Base-by-base conservation (phyloP, 2,888 invertebrate species). In the Cantharis flavilabris region DNA sequence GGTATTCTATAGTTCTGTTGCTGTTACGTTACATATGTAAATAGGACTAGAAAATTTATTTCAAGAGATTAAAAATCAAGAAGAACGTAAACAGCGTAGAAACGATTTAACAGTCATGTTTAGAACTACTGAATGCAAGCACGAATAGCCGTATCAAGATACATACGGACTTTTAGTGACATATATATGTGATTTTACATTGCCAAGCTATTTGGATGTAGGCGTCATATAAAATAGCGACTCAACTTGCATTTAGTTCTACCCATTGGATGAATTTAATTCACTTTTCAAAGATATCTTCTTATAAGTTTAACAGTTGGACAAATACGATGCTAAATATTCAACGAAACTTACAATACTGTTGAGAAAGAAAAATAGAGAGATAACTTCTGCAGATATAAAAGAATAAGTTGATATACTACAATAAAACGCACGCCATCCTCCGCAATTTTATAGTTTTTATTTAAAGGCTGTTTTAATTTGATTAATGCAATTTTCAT, bases 121-220 rank as follows among this genome's bases (percentile, higher is more conserved):
- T 80, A 80, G 80, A 81, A 82, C 83, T 83, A 83, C 83, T 79
- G 82, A 82, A 83, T 81, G 82, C 83, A 82, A 82, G 81, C 83
- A 83, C 82, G 82, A 82, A 80, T 79, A 80, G 77, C 79, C 81
- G 78, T 82, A 82, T 83, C 83, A 81, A 82, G 83, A 82, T 83
- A 82, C 82, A 80, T 80, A 82, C 75, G 80, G 79, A 73, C 80
- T 77, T 76, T 75, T 76, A 76, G 77, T 81, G 82, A 81, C 82
- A 83, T 81, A 79, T 83, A 81, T 83, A 83, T 81, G 79, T 82
- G 81, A 81, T 75, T 81, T 76, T 75, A 80, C 81, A 82, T 75
- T 77, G 82, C 81, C 81, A 82, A 81, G 80, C 81, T 82, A 81
- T 82, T 83, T 82, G 82, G 80, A 81, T 80, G 83, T 81, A 82